Conservation (phyloP, 2,888 invertebrate genomes). For the Sepiola atlantica region DNA sequence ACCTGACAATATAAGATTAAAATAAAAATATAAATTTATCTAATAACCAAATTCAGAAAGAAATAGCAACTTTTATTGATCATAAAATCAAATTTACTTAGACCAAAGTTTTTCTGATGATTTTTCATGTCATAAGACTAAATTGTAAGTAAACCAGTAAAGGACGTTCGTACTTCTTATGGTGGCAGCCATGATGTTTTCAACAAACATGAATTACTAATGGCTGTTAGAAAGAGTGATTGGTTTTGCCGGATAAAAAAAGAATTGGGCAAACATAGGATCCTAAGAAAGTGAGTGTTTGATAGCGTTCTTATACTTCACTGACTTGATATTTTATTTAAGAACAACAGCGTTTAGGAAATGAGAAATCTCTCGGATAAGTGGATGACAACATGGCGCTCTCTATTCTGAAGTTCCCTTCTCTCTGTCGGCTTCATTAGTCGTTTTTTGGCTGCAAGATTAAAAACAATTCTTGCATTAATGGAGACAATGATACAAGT, state of each 20-base stretch:
- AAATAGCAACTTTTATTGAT: not conserved
- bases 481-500: conserved; percentile 15
- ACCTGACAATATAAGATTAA: not conserved
- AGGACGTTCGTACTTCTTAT: not conserved
- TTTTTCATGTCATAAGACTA: not conserved
- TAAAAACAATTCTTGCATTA: not conserved
- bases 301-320: conserved; percentile 15
- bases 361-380: conserved; percentile 32
- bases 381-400: not conserved
- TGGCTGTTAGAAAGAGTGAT: conserved; percentile 8
- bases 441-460: not conserved
- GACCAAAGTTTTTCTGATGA: not conserved
- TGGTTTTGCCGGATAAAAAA: not conserved
- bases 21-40: not conserved
- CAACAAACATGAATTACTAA: not conserved
- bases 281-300: not conserved
- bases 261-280: conserved; percentile 1
- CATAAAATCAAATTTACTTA: not conserved
- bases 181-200: not conserved
- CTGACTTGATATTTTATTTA: conserved; percentile 10
- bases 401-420: not conserved
- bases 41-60: not conserved
- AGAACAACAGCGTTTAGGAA: conserved; percentile 4
- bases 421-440: not conserved
- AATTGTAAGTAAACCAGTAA: not conserved